Percentiles rank a stretch among this genome's conserved stretches.
These are phyloP conservation scores for Idaea biselata DNA, from an alignment of 2,888 invertebrate genomes.

Conservation along the genomic window DNA sequence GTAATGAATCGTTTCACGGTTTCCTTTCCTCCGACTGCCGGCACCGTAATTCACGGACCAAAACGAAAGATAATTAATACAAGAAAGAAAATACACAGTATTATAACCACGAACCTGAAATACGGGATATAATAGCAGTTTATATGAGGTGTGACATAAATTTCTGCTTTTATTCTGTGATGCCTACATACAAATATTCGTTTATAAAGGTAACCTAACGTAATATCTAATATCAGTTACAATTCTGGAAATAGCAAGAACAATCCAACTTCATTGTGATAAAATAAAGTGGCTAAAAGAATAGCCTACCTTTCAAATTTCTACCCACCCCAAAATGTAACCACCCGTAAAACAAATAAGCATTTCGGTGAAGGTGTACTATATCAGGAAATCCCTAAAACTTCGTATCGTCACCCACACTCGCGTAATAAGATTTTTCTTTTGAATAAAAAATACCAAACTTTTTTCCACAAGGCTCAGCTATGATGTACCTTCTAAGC, in stretches of 20 bases:
- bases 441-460: conserved; percentile 12
- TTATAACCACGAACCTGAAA: too few species aligned
- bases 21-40: too few species aligned
- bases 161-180: not conserved
- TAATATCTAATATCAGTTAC: not conserved
- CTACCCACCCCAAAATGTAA: not conserved
- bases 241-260: not conserved
- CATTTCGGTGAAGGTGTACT: not conserved
- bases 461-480: not conserved
- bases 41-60: too few species aligned
- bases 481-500: not conserved
- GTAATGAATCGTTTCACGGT: too few species aligned
- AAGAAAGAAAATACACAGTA: too few species aligned
- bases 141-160: too few species aligned
- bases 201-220: not conserved
- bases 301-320: not conserved
- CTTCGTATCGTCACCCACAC: not conserved
- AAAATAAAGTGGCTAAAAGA: not conserved
- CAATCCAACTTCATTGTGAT: not conserved
- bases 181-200: not conserved
- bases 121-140: too few species aligned
- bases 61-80: too few species aligned
- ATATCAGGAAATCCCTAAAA: not conserved
- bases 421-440: not conserved
- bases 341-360: not conserved